Conservation (phyloP, 2,888 invertebrate genomes). For the Timandra comae region DNA sequence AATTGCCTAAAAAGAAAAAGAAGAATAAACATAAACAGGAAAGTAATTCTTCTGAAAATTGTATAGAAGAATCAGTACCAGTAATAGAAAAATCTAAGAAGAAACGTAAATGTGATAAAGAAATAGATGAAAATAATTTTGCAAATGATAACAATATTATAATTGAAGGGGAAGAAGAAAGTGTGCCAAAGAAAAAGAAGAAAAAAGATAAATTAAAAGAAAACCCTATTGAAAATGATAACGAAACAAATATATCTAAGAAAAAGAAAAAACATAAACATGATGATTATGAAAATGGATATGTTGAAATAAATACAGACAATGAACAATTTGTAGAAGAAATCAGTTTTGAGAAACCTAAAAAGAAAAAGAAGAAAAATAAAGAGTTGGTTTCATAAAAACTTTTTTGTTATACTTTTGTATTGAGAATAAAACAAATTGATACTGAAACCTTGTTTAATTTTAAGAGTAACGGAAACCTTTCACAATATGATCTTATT, state of each 20-base stretch:
- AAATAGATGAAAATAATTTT: slow-evolving; percentile 6
- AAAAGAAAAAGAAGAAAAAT: slow-evolving; percentile 6
- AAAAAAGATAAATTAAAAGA: slow-evolving; percentile 3
- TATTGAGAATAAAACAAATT: no score
- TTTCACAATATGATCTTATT: no score
- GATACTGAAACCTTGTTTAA: no score
- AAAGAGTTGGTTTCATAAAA: slow-evolving; percentile 13
- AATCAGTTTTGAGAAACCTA: slow-evolving; percentile 25
- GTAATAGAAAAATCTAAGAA: slow-evolving; percentile 3
- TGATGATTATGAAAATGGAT: neutral
- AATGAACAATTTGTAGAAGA: no score
- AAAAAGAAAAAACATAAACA: slow-evolving; percentile 12
- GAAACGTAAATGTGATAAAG: neutral
- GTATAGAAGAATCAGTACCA: neutral
- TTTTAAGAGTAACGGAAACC: no score
- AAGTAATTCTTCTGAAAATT: slow-evolving; percentile 1
- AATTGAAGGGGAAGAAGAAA: slow-evolving; percentile 4
- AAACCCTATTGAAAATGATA: neutral
- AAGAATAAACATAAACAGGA: slow-evolving; percentile 21
- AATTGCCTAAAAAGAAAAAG: slow-evolving; percentile 29
- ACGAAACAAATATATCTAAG: neutral
- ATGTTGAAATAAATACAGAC: neutral
- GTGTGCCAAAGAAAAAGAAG: slow-evolving; percentile 8
- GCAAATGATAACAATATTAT: neutral
- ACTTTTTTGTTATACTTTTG: slow-evolving; percentile 23